Conservation (phyloP, 2,797 vertebrate species). For the Ciconia nigra region DNA sequence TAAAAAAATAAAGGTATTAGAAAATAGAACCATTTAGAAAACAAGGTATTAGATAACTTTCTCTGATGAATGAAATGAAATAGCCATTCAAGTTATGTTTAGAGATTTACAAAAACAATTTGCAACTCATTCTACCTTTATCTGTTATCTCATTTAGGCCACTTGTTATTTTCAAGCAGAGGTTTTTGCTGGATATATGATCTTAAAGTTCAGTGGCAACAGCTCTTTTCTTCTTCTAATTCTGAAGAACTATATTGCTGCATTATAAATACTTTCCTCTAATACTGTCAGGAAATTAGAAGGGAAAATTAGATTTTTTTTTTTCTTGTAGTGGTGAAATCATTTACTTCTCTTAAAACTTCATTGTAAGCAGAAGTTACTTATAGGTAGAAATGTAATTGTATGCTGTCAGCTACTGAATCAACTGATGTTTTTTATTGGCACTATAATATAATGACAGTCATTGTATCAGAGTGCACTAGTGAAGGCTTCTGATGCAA, state of each 20-base stretch:
- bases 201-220: not conserved
- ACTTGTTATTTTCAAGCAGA: not conserved
- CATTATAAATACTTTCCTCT: not conserved
- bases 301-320: not conserved
- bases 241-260: not conserved
- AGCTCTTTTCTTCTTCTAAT: not conserved
- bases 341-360: not conserved
- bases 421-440: not conserved
- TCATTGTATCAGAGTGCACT: not conserved
- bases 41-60: not conserved
- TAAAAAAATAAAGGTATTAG: too few species aligned
- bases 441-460: not conserved
- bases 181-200: not conserved
- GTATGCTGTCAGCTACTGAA: not conserved
- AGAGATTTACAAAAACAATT: not conserved
- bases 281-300: conserved; percentile 4
- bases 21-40: not conserved
- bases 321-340: not conserved
- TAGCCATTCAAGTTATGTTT: not conserved
- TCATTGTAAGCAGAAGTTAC: not conserved
- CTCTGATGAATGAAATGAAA: not conserved
- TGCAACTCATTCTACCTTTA: not conserved
- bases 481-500: not conserved
- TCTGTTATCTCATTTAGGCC: not conserved
- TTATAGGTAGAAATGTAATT: not conserved